Percentiles rank a stretch among this genome's conserved stretches.
Evolutionary conservation across 2,888 invertebrate genomes (phyloP).

Genomic region (Desoria tigrina): DNA sequence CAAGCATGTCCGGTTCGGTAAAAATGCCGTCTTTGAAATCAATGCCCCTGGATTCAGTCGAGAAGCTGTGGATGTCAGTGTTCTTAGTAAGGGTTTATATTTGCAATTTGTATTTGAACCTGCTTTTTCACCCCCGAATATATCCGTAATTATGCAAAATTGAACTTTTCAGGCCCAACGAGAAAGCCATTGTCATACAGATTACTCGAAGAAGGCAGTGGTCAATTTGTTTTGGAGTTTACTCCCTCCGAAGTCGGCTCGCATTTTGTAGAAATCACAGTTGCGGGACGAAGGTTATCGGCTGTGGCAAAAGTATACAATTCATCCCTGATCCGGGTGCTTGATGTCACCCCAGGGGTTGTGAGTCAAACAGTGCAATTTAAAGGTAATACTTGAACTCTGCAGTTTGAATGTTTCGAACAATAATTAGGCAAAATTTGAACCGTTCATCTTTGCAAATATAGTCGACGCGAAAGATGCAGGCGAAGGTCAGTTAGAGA

Average conservation of each 20-base stretch:
- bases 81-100: conserved; percentile 59
- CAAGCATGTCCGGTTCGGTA: conserved; percentile 83
- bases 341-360: conserved; percentile 88
- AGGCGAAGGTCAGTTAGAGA: conserved; percentile 98
- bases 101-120: conserved; percentile 32
- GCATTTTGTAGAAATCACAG: conserved; percentile 86
- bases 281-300: conserved; percentile 84
- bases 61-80: conserved; percentile 63
- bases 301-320: conserved; percentile 93
- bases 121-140: background rate
- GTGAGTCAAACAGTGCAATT: conserved; percentile 97
- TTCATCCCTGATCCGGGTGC: conserved; percentile 87
- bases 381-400: conserved; percentile 77
- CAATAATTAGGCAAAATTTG: background rate
- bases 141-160: background rate
- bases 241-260: conserved; percentile 91
- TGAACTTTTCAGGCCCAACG: conserved; percentile 70
- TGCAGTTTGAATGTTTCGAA: no score
- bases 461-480: conserved; percentile 96
- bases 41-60: conserved; percentile 67
- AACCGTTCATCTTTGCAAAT: no score
- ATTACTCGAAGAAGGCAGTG: conserved; percentile 77
- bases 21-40: conserved; percentile 85
- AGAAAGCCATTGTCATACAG: conserved; percentile 79
- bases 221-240: conserved; percentile 87